phyloP scores from a whole-genome alignment of 2,113 vertebrate species.

The Saccopteryx bilineata region DNA sequence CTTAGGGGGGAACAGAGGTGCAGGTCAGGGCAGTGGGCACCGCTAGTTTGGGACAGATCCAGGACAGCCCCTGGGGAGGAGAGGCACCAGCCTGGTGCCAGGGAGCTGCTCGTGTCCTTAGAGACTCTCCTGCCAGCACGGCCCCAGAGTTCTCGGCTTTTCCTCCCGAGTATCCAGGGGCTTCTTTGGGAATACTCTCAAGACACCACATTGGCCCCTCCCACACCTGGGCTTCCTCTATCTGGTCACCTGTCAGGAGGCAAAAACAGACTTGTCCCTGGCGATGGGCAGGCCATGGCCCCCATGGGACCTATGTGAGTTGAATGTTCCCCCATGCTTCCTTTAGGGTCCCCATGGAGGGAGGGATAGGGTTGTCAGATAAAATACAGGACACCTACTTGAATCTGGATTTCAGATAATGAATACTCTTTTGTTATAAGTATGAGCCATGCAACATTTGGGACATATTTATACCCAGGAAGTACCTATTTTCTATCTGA shows the following conservation, averaged over 20 bases:
- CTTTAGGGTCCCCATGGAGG: neutral
- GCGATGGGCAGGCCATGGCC: neutral
- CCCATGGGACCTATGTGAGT: neutral
- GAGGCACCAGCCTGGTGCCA: rapidly evolving
- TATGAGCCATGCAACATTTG: neutral
- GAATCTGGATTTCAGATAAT: neutral
- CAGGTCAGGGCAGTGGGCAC: rapidly evolving
- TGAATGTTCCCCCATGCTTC: neutral
- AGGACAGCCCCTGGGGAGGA: rapidly evolving
- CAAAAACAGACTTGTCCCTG: neutral
- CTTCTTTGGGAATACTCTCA: neutral
- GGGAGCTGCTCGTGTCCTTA: rapidly evolving
- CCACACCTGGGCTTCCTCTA: rapidly evolving
- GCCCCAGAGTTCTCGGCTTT: neutral
- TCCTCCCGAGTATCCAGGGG: neutral
- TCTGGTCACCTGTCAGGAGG: neutral
- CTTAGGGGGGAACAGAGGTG: rapidly evolving
- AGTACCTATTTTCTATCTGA: neutral
- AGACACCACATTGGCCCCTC: rapidly evolving
- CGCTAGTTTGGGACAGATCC: neutral
- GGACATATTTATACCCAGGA: neutral
- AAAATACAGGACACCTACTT: neutral
- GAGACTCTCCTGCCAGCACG: rapidly evolving
- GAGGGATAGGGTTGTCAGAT: neutral
- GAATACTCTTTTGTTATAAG: neutral